Percentiles rank a stretch among this genome's conserved stretches.
Conservation (phyloP, 2,888 invertebrate genomes). For the Andrena chrysosceles region DNA sequence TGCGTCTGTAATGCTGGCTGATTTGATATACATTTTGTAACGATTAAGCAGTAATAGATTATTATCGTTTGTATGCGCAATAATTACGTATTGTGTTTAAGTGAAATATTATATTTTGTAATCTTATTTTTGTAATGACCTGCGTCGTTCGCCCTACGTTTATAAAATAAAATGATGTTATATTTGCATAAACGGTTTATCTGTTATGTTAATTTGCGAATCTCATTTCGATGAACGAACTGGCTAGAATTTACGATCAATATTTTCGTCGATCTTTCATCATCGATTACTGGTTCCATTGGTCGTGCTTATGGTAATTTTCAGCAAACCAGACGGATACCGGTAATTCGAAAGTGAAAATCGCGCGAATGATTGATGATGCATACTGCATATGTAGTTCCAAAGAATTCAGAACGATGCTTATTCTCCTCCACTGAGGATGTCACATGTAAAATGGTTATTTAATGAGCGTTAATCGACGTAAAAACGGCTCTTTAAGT, state of each 20-base stretch:
- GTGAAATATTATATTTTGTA: slow-evolving; percentile 74
- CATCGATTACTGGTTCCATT: slow-evolving; percentile 13
- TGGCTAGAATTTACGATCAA: not conserved
- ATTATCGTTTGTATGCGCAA: slow-evolving; percentile 66
- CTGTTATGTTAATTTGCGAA: not conserved
- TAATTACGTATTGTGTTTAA: slow-evolving; percentile 65
- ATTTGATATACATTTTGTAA: slow-evolving; percentile 59
- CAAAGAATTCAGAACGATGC: not conserved
- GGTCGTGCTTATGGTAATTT: slow-evolving; percentile 27
- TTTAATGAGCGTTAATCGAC: not conserved
- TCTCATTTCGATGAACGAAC: not conserved
- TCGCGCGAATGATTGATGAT: slow-evolving; percentile 33
- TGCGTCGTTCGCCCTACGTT: slow-evolving; percentile 73
- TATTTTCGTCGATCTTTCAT: slow-evolving; percentile 28
- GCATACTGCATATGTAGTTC: not conserved
- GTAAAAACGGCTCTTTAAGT: too few relatives aligned
- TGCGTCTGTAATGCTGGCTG: slow-evolving; percentile 28
- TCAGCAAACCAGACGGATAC: not conserved
- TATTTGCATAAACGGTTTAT: slow-evolving; percentile 62
- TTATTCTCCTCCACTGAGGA: too few relatives aligned
- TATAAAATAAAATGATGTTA: slow-evolving; percentile 76
- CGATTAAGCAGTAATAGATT: slow-evolving; percentile 57
- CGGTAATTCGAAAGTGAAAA: slow-evolving; percentile 13
- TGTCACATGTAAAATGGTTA: not conserved
- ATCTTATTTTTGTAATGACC: slow-evolving; percentile 80